Evolutionary conservation across 2,113 vertebrate genomes (phyloP).

Genomic region (Chaenocephalus aceratus): DNA sequence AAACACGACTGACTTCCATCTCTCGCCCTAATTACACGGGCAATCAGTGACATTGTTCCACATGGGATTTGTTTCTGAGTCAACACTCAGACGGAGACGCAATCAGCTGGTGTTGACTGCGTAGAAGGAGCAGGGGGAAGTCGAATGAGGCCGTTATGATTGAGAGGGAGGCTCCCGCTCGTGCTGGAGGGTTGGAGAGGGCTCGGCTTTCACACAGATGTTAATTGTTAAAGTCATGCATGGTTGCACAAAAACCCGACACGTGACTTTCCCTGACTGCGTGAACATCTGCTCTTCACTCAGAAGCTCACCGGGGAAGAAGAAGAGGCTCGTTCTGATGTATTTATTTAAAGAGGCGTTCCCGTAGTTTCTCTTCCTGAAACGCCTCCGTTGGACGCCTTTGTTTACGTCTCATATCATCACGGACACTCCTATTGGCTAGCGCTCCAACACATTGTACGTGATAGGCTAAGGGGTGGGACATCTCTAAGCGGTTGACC

Average conservation of each 20-base stretch:
- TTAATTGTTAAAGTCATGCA: conserved; percentile 1
- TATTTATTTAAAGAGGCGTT: no score
- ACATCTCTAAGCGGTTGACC: no score
- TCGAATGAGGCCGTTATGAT: conserved; percentile 43
- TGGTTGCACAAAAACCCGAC: conserved; percentile 44
- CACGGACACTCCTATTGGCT: no score
- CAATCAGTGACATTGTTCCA: not conserved
- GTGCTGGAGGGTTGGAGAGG: conserved; percentile 19
- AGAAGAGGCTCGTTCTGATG: no score
- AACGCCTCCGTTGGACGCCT: no score
- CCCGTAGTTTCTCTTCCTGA: no score
- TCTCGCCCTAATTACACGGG: not conserved
- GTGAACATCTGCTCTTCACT: conserved; percentile 31
- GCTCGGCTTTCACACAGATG: conserved; percentile 39
- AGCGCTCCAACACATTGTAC: no score
- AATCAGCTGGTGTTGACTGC: conserved; percentile 20
- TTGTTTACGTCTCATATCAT: no score
- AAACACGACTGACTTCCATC: not conserved
- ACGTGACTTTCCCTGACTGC: not conserved
- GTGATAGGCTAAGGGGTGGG: no score
- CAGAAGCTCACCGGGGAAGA: not conserved
- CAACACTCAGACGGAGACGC: not conserved
- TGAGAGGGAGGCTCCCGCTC: conserved; percentile 53
- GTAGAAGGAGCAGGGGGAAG: conserved; percentile 14
- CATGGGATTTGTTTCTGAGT: conserved; percentile 2